Base-by-base conservation (phyloP, 2,888 invertebrate species). In the Pheosia gnoma region DNA sequence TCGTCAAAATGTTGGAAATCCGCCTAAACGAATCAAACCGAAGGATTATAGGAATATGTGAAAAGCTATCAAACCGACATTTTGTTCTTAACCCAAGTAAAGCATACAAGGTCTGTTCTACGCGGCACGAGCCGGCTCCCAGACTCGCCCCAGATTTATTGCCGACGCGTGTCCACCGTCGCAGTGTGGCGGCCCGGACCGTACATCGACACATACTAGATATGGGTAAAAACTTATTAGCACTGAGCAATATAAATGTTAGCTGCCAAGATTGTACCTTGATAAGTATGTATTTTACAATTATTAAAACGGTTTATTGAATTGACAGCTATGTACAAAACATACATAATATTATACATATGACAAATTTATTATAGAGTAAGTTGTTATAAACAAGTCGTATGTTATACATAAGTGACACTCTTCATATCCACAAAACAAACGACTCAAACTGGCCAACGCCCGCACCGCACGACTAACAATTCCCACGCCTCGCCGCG, bases 111-210 rank as follows among this genome's bases (percentile, higher is more conserved):
- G 13, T n/a, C 25, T 51, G 8, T 25, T 25, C 13, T 37, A 9
- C 37, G 51, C 51, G 25, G 25, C 5, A 3, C 51, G 25, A 8
- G 51, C 47, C 3, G 25, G 51, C 25, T 25, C 51, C 72, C 70
- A 71, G 68, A 69, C 74, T 66, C 66, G 67, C 53, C 5, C 37
- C 37, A 74, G 82, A 84, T 82, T 83, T 84, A 85, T 84, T 70
- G 82, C 72, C 59, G 70, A 74, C 67, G 77, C 85, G 85, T 85
- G 84, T 81, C 77, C 72, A 73, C 70, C 68, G 71, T 62, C 62
- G 59, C 70, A 70, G 68, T 70, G 73, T 76, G 76, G 76, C 72
- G 77, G 37, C 10, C n/a, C 53, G 13, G 8, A 37, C 53, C 37
- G 37, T 7, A 37, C 13, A 37, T 53, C 53, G 5, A 53, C 53